phyloP scores from a whole-genome alignment of 2,113 vertebrate genomes.

The Seriola aureovittata region DNA sequence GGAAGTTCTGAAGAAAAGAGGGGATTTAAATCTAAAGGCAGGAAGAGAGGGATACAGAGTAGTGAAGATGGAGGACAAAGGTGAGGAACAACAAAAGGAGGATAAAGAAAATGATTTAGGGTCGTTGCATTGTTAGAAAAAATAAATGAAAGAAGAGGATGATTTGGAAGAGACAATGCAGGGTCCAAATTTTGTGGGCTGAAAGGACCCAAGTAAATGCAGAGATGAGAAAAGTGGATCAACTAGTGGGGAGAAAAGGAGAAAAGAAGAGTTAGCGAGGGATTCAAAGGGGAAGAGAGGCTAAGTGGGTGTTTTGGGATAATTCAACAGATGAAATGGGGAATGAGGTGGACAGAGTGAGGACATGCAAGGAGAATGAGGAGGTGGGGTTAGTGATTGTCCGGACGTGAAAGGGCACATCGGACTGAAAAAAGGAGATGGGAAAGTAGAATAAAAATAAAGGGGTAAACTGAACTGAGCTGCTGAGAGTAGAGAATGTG shows the following conservation, averaged over 20 bases:
- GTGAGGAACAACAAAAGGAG: background rate
- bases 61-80: constrained; percentile 1
- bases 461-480: constrained; percentile 43
- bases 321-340: constrained; percentile 43
- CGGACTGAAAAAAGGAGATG: constrained; percentile 46
- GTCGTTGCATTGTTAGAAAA: background rate
- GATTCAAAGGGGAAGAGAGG: constrained; percentile 31
- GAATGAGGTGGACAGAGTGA: constrained; percentile 27
- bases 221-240: constrained; percentile 50
- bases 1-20: constrained; percentile 31
- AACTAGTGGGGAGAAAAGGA: constrained; percentile 35
- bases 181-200: background rate
- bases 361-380: constrained; percentile 15
- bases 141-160: background rate
- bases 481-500: constrained; percentile 55
- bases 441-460: constrained; percentile 32
- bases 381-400: constrained; percentile 13
- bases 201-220: constrained; percentile 40
- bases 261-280: constrained; percentile 21
- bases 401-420: constrained; percentile 38
- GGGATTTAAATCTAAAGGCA: constrained; percentile 29
- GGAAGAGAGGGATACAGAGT: background rate
- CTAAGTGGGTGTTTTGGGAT: constrained; percentile 68
- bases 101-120: constrained; percentile 12
- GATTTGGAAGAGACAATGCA: background rate